Evolutionary conservation across 2,888 invertebrate species (phyloP), one percentile per base, ranked within the genome.

Genomic region (Emmelina monodactyla): DNA sequence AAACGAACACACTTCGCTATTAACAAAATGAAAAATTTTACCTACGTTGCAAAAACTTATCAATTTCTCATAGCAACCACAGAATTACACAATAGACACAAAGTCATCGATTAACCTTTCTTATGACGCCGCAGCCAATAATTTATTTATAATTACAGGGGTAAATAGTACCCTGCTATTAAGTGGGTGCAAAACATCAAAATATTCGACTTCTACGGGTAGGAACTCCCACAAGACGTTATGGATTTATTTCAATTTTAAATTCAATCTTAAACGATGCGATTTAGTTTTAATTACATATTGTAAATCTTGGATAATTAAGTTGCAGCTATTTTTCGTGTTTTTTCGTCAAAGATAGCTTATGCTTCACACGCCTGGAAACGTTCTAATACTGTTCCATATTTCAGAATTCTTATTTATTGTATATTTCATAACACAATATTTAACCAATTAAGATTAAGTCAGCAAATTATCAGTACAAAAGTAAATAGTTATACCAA

Each of bases 111-210:
- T 73, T 69, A 55, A 53, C 50, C 52, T 58, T 51, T 62, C 61
- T 9, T 25, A 25, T 9, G 25, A 9, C 9, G 25, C 4, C 25
- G 25, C 25, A 25, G 25, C 4, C 25, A 25, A 10, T 25, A 72
- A 76, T 72, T 65, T 46, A 28, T 41, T 69, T 75, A 67, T 78
- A 78, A 78, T 78, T 73, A 61, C 55, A 50, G 51, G 53, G 53
- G 60, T 39, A 45, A 41, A 40, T 37, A 12, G 36, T 38, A 64
- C 54, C 62, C 58, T 49, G 42, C 53, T 57, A 72, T 76, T 75
- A 72, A 62, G 64, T 41, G 70, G 75, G 76, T 65, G 73, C 71
- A 48, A 59, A 67, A 62, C 45, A 65, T 62, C 65, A 69, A 68
- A 71, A 70, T 73, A 69, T 46, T 35, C 14, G 38, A 40, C 33